Conservation (phyloP, 2,888 invertebrate species). For the Eupithecia vulgata region DNA sequence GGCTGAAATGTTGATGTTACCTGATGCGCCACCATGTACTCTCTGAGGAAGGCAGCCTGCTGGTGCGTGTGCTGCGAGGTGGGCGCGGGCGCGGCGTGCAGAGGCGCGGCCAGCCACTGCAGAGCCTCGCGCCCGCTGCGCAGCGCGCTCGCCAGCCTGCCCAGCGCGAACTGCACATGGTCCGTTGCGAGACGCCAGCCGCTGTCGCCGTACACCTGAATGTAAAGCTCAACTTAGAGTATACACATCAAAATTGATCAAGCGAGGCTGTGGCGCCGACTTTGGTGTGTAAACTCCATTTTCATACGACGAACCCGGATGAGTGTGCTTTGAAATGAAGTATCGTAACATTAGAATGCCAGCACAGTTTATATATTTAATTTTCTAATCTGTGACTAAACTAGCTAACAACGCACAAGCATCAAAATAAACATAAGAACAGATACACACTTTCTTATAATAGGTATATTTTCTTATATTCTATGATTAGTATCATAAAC, state of each 20-base stretch:
- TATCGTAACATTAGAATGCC: too few relatives aligned
- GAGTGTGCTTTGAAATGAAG: neutral
- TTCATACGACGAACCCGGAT: neutral
- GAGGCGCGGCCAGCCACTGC: conserved; percentile 89
- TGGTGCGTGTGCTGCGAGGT: conserved; percentile 87
- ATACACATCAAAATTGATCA: neutral
- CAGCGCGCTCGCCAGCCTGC: conserved; percentile 93
- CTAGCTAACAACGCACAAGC: too few relatives aligned
- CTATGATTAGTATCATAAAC: too few relatives aligned
- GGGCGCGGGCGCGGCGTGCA: conserved; percentile 85
- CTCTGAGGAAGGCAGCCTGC: conserved; percentile 92
- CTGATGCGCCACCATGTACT: conserved; percentile 93
- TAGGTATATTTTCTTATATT: too few relatives aligned
- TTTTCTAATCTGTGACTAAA: too few relatives aligned
- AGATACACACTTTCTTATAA: too few relatives aligned
- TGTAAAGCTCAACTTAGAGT: neutral
- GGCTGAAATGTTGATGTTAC: conserved; percentile 67
- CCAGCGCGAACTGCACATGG: conserved; percentile 97
- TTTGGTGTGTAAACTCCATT: too few relatives aligned
- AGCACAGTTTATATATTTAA: too few relatives aligned
- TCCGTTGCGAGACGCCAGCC: conserved; percentile 97
- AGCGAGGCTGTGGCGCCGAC: neutral
- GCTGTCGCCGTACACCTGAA: conserved; percentile 88
- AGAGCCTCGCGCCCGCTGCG: conserved; percentile 85
- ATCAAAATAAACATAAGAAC: too few relatives aligned